Evolutionary conservation across 1,140 invertebrate genomes (phyloP), one percentile per base, ranked within the genome.

Genomic region (Pogonognathellus flavescens): DNA sequence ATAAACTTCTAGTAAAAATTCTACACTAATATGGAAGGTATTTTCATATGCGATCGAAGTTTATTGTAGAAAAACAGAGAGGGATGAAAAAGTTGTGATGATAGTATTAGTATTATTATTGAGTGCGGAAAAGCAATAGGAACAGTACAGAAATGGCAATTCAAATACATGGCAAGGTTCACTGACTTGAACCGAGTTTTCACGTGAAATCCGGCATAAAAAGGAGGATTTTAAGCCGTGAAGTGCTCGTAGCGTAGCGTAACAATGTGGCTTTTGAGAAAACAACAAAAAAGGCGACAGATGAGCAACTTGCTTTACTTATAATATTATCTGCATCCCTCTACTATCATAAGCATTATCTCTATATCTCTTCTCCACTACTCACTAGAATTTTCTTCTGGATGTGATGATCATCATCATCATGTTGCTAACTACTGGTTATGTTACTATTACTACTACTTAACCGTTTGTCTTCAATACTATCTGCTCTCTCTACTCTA

Each of bases 191-290:
- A 85, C 76, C 76, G 66, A 86, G 82, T 84, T 86, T 86, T 87
- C 86, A 87, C 60, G 85, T 85, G 49, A 87, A 87, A 87, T 86
- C 85, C 85, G 60, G 31, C 76, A 86, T 87, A 86, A 84, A 84
- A 87, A 87, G 80, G 83, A 53, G 22, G 81, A 80, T 52, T 84
- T 86, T 84, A 86, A 86, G 76, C 76, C 83, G 80, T 86, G 83
- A 84, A 84, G 86, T 82, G 70, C 66, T 84, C 31, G 59, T 84
- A 84, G 83, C 83, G 66, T 84, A 80, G 82, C 81, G 85, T 86
- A 85, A 85, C 84, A 82, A 60, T 85, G 84, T 82, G 84, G 84
- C 80, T 85, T 84, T 84, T 72, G 62, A 84, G 62, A 84, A 83
- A 83, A 83, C 62, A 84, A 84, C 60, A 84, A 84, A 70, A 84